phyloP scores from a whole-genome alignment of 2,113 vertebrate species.

The Ranitomeya imitator region DNA sequence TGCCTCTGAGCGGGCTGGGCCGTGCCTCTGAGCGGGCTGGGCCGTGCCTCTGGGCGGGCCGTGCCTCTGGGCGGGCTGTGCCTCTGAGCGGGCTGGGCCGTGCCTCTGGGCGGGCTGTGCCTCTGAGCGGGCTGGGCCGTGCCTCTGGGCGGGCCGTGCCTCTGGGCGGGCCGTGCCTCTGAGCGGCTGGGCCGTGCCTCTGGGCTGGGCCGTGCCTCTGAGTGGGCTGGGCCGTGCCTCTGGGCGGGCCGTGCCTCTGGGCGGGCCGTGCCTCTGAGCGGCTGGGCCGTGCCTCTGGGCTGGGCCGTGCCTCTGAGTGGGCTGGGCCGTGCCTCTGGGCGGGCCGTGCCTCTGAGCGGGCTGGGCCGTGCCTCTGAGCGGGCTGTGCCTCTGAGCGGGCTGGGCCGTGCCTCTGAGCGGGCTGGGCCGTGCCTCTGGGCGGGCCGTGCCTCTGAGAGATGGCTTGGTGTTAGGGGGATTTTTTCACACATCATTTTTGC shows the following conservation, averaged over 20 bases:
- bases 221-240: no score
- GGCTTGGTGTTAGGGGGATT: no score
- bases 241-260: constrained; percentile 72
- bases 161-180: constrained; percentile 74
- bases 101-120: constrained; percentile 74
- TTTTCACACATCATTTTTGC: no score
- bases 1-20: constrained; percentile 72
- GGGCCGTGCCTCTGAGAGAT: constrained; percentile 70
- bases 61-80: constrained; percentile 74
- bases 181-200: constrained; percentile 73
- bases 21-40: constrained; percentile 75
- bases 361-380: constrained; percentile 75
- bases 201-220: constrained; percentile 74
- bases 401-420: no score
- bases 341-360: constrained; percentile 72
- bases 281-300: constrained; percentile 75
- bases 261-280: constrained; percentile 74
- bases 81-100: constrained; percentile 74
- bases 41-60: constrained; percentile 72
- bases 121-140: no score
- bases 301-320: constrained; percentile 72
- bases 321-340: constrained; percentile 75
- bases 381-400: constrained; percentile 72
- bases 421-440: constrained; percentile 75
- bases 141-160: no score